Base-by-base conservation (phyloP, 2,888 invertebrate genomes). In the Plutella xylostella region DNA sequence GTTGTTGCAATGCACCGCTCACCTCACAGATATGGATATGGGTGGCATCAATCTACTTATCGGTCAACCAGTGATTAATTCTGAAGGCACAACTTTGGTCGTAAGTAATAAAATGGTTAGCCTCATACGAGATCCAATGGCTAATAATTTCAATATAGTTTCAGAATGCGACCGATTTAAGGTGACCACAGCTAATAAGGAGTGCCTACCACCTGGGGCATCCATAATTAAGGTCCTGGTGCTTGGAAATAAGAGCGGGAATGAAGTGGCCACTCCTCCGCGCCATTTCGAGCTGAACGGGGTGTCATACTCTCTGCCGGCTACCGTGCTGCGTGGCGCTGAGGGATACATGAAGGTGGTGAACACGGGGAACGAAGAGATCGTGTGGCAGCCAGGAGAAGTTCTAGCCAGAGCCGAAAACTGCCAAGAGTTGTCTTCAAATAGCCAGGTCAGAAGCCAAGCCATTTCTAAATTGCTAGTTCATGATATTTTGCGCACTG, bases 1-100 rank as follows among this genome's bases (percentile, higher is more conserved):
- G 3, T 15, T 6, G 2, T 38, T 49, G 4, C 6, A 14, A 1
- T 54, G 51, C 37, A 19, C 33, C 0, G 50, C 53, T 1, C 25
- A 51, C n/a, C 5, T 56, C 11, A 42, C 47, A 1, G 41, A 52
- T 31, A 34, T 49, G 12, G 45, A 52, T 2, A 53, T 57, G 55
- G 25, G 38, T 0, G 48, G 46, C 0, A 40, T 57, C 0, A 18
- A 47, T 30, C 14, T 59, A 15, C 19, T 59, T 4, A 51, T 56
- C 25, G 56, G 53, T 0, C 54, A 59, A 33, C 57, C 57, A 1
- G 33, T 58, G 1, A 55, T 55, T 3, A 55, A 55, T 20, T 31
- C n/a, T 4, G 43, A 54, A 1, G 42, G 45, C 0, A 45, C 55
- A 18, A 40, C 54, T 7, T 25, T 52, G 1, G 35, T 41, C 1